Base-by-base conservation (phyloP, 2,113 vertebrate species). In the Donacobius atricapilla region DNA sequence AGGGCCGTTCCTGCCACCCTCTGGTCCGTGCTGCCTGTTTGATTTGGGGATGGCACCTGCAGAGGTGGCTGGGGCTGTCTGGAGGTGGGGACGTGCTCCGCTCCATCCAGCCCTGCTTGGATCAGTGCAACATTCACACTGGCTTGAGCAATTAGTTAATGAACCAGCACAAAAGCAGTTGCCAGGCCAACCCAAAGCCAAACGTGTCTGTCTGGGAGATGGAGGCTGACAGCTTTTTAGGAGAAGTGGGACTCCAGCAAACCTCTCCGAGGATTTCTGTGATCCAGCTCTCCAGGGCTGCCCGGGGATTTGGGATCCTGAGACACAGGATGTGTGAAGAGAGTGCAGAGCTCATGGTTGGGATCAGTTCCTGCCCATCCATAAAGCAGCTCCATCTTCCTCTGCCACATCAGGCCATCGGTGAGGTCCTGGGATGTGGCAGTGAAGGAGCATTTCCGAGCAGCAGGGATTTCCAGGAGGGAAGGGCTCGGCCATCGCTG, bases 141-240 rank as follows among this genome's bases (percentile, higher is more conserved):
- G 78, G 28, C 90, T 69, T 66, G 69, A 86, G 84, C 87, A 93
- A 95, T 97, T 53, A 63, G 25, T 56, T 91, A 78, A 94, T 61
- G 93, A 94, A 91, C 20, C 94, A 61, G 93, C 87, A 93, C 53
- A 75, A 82, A 92, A 66, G 85, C 68, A 70, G 93, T 96, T 96
- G 92, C 92, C 93, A 83, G 30, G 90, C 85, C 91, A 95, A 90
- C 85, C 90, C 88, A 31, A 88, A 93, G 83, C 79, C 77, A 65
- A 86, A 24, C 27, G 6, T 22, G 28, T 80, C 66, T 0, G 3
- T 70, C 58, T 80, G 83, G 48, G 88, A 87, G 93, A 96, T 94
- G 83, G 82, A 23, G 39, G 25, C 3, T 93, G 94, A 85, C 92
- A 95, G 90, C 68, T 89, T 92, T 33, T 23, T 13, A 12, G 64